phyloP scores from a whole-genome alignment of 1,140 invertebrate species.

The Dinothrombium tinctorium region DNA sequence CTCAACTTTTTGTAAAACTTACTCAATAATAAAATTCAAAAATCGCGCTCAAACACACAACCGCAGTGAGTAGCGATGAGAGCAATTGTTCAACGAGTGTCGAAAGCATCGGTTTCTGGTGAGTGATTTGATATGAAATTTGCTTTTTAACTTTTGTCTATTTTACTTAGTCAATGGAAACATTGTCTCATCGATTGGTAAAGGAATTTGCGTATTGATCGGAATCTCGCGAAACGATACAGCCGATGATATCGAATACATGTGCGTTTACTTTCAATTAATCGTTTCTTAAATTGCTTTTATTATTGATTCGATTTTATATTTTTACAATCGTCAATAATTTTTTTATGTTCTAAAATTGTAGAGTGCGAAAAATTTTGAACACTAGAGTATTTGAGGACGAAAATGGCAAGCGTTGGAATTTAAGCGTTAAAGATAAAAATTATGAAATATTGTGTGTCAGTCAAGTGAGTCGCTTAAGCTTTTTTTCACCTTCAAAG shows the following conservation, averaged over 20 bases:
- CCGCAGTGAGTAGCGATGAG: no score
- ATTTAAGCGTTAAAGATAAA: constrained; percentile 43
- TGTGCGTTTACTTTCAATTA: no score
- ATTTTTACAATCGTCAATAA: background rate
- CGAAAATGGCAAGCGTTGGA: constrained; percentile 48
- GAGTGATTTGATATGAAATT: background rate
- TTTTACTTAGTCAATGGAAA: constrained; percentile 40
- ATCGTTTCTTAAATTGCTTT: no score
- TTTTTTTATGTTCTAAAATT: constrained; percentile 17
- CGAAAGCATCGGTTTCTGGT: background rate
- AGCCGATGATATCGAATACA: constrained; percentile 52
- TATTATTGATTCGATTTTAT: constrained; percentile 7
- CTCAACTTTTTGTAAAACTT: no score
- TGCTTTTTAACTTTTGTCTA: background rate
- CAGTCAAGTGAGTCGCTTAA: constrained; percentile 32
- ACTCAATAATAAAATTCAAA: no score
- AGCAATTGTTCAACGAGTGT: background rate
- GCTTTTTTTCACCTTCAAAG: background rate
- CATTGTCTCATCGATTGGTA: constrained; percentile 50
- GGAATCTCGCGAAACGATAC: constrained; percentile 57
- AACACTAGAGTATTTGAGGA: constrained; percentile 59
- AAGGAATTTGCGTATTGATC: constrained; percentile 60
- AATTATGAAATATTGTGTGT: constrained; percentile 30
- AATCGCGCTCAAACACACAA: no score
- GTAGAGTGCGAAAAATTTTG: constrained; percentile 50